These are phyloP conservation scores for Setophaga kirtlandii DNA, from an alignment of 2,113 vertebrate genomes.

Conservation along the genomic window DNA sequence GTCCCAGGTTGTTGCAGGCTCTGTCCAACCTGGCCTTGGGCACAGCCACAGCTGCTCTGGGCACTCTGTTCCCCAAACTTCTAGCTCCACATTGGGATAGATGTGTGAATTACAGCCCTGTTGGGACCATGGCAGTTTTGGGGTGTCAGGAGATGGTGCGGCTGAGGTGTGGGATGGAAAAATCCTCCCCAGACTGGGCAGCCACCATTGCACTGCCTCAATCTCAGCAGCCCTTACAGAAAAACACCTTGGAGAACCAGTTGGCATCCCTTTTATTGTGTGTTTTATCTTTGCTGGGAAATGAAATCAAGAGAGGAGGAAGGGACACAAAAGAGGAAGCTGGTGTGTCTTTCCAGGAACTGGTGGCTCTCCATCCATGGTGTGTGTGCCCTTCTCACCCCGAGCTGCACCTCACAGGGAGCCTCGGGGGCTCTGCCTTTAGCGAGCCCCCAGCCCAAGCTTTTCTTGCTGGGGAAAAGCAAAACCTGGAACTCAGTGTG, in stretches of 20 bases:
- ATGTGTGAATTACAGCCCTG: neutral
- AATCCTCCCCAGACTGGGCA: fast-evolving
- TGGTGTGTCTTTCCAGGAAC: neutral
- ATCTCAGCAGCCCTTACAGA: neutral
- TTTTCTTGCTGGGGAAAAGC: neutral
- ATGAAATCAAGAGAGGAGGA: neutral
- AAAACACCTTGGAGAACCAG: neutral
- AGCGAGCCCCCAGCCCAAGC: neutral
- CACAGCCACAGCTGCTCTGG: neutral
- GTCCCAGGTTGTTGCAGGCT: fast-evolving
- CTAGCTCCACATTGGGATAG: neutral
- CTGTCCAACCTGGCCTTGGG: fast-evolving
- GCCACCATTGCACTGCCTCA: fast-evolving
- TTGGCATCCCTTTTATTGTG: neutral
- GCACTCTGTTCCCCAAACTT: neutral
- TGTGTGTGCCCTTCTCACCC: neutral
- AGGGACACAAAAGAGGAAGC: neutral
- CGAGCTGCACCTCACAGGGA: fast-evolving
- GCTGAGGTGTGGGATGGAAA: neutral
- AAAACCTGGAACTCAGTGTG: neutral
- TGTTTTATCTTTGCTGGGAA: neutral
- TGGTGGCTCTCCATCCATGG: fast-evolving
- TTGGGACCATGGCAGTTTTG: fast-evolving
- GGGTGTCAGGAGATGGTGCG: neutral
- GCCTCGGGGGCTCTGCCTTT: neutral